These are phyloP conservation scores for Dolichomitus sp. DNA, from an alignment of 2,888 invertebrate genomes.

Conservation along the genomic window DNA sequence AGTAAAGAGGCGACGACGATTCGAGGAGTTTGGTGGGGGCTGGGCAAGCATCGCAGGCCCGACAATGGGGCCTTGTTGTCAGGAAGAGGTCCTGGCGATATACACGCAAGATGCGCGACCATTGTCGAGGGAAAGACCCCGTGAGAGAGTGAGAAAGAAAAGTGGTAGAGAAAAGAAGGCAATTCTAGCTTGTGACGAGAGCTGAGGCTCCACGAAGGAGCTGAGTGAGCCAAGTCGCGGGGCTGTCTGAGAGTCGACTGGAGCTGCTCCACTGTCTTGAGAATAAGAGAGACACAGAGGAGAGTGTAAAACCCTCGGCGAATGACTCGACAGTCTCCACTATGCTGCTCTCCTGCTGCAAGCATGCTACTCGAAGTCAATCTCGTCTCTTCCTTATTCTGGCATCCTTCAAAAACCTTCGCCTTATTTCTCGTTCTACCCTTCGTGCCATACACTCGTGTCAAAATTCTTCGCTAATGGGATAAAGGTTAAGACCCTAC, in stretches of 20 bases:
- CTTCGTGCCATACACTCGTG: slow-evolving; percentile 47
- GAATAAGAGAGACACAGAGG: slow-evolving; percentile 36
- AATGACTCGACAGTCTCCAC: slow-evolving; percentile 67
- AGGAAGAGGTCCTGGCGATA: slow-evolving; percentile 74
- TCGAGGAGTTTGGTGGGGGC: slow-evolving; percentile 41
- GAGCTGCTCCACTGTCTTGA: slow-evolving; percentile 58
- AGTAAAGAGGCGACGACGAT: slow-evolving; percentile 13
- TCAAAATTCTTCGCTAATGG: slow-evolving; percentile 81
- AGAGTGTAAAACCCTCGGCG: slow-evolving; percentile 12
- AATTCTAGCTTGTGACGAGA: background rate
- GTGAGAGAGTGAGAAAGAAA: slow-evolving; percentile 58
- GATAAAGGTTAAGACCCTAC: slow-evolving; percentile 47
- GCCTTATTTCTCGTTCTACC: slow-evolving; percentile 6
- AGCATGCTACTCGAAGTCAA: slow-evolving; percentile 63
- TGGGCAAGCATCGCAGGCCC: slow-evolving; percentile 47
- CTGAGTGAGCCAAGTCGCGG: background rate
- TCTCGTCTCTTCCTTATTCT: slow-evolving; percentile 36
- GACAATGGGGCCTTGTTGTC: slow-evolving; percentile 82
- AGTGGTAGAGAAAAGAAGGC: slow-evolving; percentile 1
- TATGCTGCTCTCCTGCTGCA: slow-evolving; percentile 74
- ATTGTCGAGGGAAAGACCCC: slow-evolving; percentile 53
- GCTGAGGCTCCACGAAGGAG: background rate
- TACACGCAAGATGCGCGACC: slow-evolving; percentile 57
- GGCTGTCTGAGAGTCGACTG: slow-evolving; percentile 11
- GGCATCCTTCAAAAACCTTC: slow-evolving; percentile 14